A percentile compares a stretch with the other conserved stretches of the same genome.
phyloP scores from a whole-genome alignment of 2,797 vertebrate genomes.

The Sylvilagus floridanus region DNA sequence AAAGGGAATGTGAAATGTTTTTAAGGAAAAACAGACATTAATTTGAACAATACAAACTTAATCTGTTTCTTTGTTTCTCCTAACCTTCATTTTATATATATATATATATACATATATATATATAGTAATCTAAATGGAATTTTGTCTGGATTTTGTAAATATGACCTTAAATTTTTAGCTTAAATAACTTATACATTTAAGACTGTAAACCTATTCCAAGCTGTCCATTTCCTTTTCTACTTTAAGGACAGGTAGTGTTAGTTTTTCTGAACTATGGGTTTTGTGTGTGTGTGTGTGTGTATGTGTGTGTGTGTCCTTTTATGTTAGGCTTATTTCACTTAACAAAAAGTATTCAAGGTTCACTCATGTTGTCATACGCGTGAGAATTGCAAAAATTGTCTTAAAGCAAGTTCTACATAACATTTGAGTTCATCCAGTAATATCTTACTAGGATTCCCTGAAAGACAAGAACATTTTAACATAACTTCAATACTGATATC shows the following conservation, averaged over 20 bases:
- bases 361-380: no score
- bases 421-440: no score
- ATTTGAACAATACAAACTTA: neutral
- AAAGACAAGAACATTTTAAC: no score
- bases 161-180: neutral
- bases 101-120: neutral
- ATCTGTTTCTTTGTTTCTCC: neutral
- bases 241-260: neutral
- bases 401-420: no score
- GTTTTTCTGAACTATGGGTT: neutral
- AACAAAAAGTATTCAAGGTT: no score
- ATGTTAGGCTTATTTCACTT: no score
- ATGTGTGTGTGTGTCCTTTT: no score
- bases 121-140: neutral
- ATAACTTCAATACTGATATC: no score
- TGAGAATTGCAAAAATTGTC: no score
- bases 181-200: constrained; percentile 24
- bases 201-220: neutral
- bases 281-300: no score
- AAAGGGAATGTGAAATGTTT: neutral
- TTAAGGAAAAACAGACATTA: neutral
- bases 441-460: no score
- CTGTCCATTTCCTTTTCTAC: neutral
- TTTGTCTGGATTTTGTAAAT: neutral
- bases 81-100: constrained; percentile 16